Base-by-base conservation (phyloP, 2,797 vertebrate genomes). In the Peromyscus melanophrys region DNA sequence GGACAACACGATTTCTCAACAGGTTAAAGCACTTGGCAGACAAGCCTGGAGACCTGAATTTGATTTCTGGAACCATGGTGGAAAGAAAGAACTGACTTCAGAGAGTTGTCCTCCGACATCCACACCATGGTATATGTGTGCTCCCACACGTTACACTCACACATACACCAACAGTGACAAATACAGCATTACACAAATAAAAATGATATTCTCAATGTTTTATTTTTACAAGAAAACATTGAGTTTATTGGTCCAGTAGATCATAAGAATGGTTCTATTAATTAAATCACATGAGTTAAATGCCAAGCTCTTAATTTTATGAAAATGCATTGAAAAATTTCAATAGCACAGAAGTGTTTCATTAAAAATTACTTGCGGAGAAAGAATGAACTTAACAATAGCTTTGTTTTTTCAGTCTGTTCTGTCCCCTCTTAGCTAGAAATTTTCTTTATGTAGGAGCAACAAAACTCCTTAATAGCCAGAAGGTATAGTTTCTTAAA, bases 171-270 rank as follows among this genome's bases (percentile, higher is more conserved):
- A 34, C 27, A 65, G 14, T 43, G 37, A 5, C 81, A 83, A 83
- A 29, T 43, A 31, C 1, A 9, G 8, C 16, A 31, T 57, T 40
- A 82, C 2, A 82, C 16, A 40, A 25, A 82, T 25, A 61, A 40
- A 81, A 59, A 82, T 59, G 34, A 59, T 59, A 12, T 13, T 59
- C 3, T 10, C 21, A n/a, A n/a, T 57, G 52, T 43, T 12, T 78
- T 76, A 9, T 40, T 89, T 89, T 57, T 61, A 43, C 55, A 81
- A 90, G n/a, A 63, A 82, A 73, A 65, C 12, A 34, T 69, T 95
- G 43, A 92, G 81, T 82, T 95, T 92, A 9, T 49, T 73, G 65
- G 73, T 65, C 73, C 11, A 65, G 43, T 85, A 55, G 77, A 80
- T 3, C 4, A n/a, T 57, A 57, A 34, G 52, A 31, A 55, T 23